Base-by-base conservation (phyloP, 2,888 invertebrate genomes). In the Cremastobaeus sp. region DNA sequence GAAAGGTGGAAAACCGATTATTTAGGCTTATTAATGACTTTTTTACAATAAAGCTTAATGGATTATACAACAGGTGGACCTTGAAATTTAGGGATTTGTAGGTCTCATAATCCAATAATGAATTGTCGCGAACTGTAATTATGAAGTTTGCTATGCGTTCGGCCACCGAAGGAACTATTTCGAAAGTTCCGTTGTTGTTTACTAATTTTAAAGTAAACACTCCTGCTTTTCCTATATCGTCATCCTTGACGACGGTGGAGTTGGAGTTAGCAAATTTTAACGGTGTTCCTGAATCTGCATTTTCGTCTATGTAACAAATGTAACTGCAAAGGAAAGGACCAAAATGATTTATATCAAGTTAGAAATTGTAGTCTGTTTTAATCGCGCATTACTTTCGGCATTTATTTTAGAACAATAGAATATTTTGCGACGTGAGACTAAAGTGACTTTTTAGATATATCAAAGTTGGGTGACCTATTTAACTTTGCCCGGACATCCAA, bases 161-260 rank as follows among this genome's bases (percentile, higher is more conserved):
- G 0, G 94, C 94, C 1, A 95, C 94, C 25, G 92, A 92, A 0
- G 97, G 97, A 3, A 92, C 90, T 62, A 98, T 93, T 86, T 96
- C 96, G 84, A 98, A 98, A 2, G 95, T 95, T 28, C 94, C 95
- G 85, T 95, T 95, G 85, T 95, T 95, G 68, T 93, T 93, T 9
- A 92, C 90, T 76, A 96, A 88, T 30, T 92, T 91, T 21, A 96
- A 88, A 0, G 95, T 92, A 84, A 96, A 95, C 4, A 95, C 93
- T 3, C 95, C 95, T 80, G 93, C 93, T 84, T 94, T 94, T n/a
- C 94, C 94, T 72, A 93, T 91, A 81, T 94, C 94, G 81, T 93
- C 93, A 83, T 94, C 94, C 75, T 91, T 92, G 4, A 94, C 93
- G 87, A 90, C 91, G 1, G 93, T 91, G 60, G 91, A 90, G 86